phyloP scores from a whole-genome alignment of 2,113 vertebrate genomes.

The Setophaga coronata region DNA sequence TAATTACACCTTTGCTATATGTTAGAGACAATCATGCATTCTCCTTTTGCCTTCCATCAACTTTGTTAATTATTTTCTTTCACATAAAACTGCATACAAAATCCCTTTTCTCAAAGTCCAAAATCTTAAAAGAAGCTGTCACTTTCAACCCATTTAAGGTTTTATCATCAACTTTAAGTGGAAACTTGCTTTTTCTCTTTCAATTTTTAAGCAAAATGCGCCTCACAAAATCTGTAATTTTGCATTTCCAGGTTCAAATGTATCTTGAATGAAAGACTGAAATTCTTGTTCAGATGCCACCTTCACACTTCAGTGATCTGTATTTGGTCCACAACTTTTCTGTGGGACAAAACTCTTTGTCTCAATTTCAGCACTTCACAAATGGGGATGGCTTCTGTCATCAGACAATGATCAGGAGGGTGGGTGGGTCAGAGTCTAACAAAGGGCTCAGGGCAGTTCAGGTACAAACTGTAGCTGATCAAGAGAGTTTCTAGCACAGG shows the following conservation, averaged over 20 bases:
- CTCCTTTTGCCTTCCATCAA: background rate
- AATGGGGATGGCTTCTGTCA: background rate
- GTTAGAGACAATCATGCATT: background rate
- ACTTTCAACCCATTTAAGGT: background rate
- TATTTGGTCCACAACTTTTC: background rate
- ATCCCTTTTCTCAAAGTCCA: background rate
- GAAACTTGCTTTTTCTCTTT: background rate
- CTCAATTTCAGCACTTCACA: background rate
- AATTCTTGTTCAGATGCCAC: background rate
- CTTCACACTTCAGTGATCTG: background rate
- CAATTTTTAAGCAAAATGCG: background rate
- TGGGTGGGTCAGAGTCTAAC: too few species aligned
- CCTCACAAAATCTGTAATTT: background rate
- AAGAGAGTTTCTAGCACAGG: background rate
- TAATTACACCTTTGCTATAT: background rate
- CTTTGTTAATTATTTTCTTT: background rate
- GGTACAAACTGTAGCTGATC: background rate
- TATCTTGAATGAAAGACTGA: background rate
- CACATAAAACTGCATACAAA: background rate
- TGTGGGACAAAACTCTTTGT: background rate
- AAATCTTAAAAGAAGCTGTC: background rate
- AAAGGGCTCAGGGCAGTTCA: background rate
- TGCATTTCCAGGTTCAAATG: background rate
- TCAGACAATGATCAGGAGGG: rapidly evolving
- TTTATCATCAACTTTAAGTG: background rate